phyloP scores from a whole-genome alignment of 2,888 invertebrate genomes.

The Oligia strigilis region DNA sequence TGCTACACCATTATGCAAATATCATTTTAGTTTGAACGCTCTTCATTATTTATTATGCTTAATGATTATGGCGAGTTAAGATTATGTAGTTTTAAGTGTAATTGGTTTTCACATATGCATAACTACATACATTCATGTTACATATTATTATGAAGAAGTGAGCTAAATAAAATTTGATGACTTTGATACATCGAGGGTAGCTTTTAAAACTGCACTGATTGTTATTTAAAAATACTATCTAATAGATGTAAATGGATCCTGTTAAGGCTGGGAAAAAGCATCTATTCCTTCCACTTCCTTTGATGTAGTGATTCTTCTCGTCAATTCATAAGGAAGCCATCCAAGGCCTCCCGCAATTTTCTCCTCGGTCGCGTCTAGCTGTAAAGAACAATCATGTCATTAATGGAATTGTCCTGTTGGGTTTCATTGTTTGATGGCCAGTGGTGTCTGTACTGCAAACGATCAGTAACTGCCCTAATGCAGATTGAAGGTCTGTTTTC shows the following conservation, averaged over 20 bases:
- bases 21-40: conserved; percentile 35
- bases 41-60: conserved; percentile 51
- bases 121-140: background rate
- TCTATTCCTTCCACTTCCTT: background rate
- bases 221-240: background rate
- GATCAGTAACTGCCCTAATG: conserved; percentile 1
- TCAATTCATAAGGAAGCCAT: background rate
- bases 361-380: background rate
- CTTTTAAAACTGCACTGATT: background rate
- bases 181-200: background rate
- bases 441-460: background rate
- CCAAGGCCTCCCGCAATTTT: background rate
- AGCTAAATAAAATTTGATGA: no score
- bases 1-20: conserved; percentile 61
- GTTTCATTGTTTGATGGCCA: background rate
- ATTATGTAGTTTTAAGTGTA: conserved; percentile 55
- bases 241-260: background rate
- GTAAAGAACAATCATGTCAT: no score
- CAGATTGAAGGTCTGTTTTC: background rate
- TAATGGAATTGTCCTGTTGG: background rate
- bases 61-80: conserved; percentile 45
- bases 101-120: conserved; percentile 26
- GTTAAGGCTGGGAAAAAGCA: background rate
- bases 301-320: background rate
- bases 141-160: background rate